phyloP scores from a whole-genome alignment of 2,113 vertebrate genomes.

The Anas platyrhynchos region DNA sequence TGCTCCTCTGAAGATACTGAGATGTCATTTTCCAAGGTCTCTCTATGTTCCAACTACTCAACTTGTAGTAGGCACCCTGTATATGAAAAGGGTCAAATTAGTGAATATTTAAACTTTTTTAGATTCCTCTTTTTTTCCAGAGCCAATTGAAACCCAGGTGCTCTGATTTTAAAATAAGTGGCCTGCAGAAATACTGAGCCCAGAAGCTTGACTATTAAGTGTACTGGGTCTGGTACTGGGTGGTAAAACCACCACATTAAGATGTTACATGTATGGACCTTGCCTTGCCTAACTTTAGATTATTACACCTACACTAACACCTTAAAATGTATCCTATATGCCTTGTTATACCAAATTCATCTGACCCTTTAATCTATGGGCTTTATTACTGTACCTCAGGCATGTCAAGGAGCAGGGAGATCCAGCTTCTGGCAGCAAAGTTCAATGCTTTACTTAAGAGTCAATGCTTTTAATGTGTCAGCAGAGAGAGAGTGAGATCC shows the following conservation, averaged over 20 bases:
- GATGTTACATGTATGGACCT: background rate
- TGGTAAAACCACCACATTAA: no score
- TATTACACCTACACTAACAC: background rate
- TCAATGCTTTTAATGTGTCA: slow-evolving; percentile 50
- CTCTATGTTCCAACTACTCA: background rate
- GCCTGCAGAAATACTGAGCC: background rate
- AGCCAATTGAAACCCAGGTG: background rate
- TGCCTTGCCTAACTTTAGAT: background rate
- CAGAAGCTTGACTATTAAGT: background rate
- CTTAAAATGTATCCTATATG: background rate
- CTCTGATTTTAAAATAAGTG: background rate
- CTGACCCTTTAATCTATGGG: background rate
- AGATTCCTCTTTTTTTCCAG: background rate
- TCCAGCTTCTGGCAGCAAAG: background rate
- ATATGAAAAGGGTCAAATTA: background rate
- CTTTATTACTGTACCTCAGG: background rate
- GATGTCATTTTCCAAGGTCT: background rate
- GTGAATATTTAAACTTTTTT: background rate
- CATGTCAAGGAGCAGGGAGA: background rate
- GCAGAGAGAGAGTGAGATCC: background rate
- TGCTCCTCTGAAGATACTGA: background rate
- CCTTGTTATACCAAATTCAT: background rate
- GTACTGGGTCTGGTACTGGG: no score
- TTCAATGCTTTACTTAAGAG: slow-evolving; percentile 24
- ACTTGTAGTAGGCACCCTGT: background rate